Base-by-base conservation (phyloP, 2,797 vertebrate genomes). In the Lepidocolaptes lacrymiger region DNA sequence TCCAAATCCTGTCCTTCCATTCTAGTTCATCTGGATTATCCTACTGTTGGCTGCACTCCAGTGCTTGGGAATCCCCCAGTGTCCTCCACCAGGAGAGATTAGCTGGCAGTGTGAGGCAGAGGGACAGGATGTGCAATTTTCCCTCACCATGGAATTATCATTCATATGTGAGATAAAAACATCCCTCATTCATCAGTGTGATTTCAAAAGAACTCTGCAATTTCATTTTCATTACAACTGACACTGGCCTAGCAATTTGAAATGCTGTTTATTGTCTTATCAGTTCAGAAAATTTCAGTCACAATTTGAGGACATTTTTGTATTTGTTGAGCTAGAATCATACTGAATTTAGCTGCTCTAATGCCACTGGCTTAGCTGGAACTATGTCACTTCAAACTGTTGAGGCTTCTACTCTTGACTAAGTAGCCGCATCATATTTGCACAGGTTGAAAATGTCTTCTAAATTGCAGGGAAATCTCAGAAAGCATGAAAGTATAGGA, bases 151-250 rank as follows among this genome's bases (percentile, higher is more conserved):
- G 62, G 74, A 88, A 87, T 85, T 77, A 59, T 52, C 55, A 67
- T 61, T 48, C 7, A 1, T 9, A 10, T 74, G 24, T 27, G 30
- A 91, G 79, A 82, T 63, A 85, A 76, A 63, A 71, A 51, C 22
- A 85, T 58, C 37, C 17, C 27, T 85, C 13, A 3, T 82, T 76
- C 74, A 48, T 90, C 67, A 67, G 84, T 12, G 44, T 37, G 30
- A 82, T 87, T 94, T 93, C 81, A 82, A 88, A 93, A 78, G 76
- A 93, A 64, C 49, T 4, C 26, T 66, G 26, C 27, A 55, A 68
- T 91, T 91, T 91, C 48, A 54, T 34, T 88, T 86, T 48, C 73
- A 46, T 72, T 91, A 46, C 37, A 77, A 72, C 41, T 71, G 88
- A 81, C 0, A 1, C 51, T 89, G 84, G 39, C 56, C 74, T 73